Evolutionary conservation across 2,888 invertebrate species (phyloP).

Genomic region (Scotopteryx bipunctaria): DNA sequence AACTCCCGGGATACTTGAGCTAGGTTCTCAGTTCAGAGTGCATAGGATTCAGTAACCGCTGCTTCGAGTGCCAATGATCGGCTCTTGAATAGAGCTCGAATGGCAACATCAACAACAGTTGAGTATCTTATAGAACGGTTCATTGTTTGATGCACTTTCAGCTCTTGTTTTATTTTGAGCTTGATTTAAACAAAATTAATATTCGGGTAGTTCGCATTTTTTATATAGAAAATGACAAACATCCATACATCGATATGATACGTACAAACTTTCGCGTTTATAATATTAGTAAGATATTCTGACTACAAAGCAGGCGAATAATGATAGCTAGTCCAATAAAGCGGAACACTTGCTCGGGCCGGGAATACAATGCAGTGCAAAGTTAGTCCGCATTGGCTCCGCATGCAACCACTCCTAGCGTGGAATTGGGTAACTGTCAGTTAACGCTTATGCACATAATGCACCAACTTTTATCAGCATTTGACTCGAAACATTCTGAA

Average conservation of each 20-base stretch:
- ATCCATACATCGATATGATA: background rate
- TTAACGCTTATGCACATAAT: constrained; percentile 16
- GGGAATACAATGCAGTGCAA: constrained; percentile 17
- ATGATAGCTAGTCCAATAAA: background rate
- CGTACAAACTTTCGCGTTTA: background rate
- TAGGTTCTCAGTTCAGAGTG: constrained; percentile 2
- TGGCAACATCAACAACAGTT: constrained; percentile 16
- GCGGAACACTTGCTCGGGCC: constrained; percentile 6
- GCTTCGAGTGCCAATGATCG: constrained; percentile 6
- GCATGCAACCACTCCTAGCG: constrained; percentile 20
- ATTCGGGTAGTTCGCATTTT: background rate
- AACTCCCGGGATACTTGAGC: background rate
- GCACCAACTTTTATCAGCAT: constrained; percentile 11
- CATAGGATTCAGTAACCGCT: constrained; percentile 1
- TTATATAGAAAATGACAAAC: background rate
- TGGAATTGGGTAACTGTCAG: constrained; percentile 23
- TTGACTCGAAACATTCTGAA: no score
- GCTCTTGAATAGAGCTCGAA: constrained; percentile 1
- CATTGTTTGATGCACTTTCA: background rate
- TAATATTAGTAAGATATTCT: background rate
- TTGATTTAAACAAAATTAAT: background rate
- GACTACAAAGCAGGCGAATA: background rate
- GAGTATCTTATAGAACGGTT: constrained; percentile 7
- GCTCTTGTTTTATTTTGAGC: background rate
- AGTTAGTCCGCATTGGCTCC: constrained; percentile 19